These are phyloP conservation scores for Sula dactylatra DNA, from an alignment of 2,113 vertebrate genomes.

Conservation along the genomic window DNA sequence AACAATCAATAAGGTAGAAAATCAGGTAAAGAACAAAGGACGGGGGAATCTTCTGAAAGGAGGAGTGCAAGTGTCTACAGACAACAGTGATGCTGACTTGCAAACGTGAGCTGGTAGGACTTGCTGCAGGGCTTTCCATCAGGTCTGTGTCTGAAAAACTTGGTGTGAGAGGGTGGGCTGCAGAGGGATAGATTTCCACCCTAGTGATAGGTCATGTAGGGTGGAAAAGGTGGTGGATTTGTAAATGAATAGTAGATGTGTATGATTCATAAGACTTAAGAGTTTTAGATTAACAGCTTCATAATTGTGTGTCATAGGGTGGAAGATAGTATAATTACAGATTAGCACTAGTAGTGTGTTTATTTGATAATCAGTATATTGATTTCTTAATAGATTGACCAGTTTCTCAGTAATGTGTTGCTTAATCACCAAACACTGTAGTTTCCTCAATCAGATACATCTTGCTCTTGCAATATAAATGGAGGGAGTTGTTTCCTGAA, in stretches of 20 bases:
- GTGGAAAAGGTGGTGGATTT: background rate
- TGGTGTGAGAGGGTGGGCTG: background rate
- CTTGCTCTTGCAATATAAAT: background rate
- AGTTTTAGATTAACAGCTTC: background rate
- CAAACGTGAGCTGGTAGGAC: rapidly evolving
- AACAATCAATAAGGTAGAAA: background rate
- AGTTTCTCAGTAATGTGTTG: background rate
- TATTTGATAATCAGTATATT: background rate
- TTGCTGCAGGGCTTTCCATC: background rate
- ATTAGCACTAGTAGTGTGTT: background rate
- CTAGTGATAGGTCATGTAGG: background rate
- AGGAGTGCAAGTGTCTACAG: background rate
- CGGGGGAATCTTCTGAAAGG: background rate
- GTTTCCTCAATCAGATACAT: background rate
- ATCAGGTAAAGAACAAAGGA: background rate
- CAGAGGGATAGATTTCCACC: background rate
- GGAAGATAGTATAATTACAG: background rate
- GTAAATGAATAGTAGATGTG: background rate
- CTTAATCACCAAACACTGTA: background rate
- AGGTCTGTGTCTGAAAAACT: background rate
- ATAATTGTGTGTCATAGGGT: background rate
- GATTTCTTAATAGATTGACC: background rate
- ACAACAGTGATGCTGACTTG: background rate
- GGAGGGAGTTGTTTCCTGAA: background rate
- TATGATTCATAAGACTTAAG: background rate